phyloP scores from a whole-genome alignment of 2,888 invertebrate species.

The Lycaena phlaeas region DNA sequence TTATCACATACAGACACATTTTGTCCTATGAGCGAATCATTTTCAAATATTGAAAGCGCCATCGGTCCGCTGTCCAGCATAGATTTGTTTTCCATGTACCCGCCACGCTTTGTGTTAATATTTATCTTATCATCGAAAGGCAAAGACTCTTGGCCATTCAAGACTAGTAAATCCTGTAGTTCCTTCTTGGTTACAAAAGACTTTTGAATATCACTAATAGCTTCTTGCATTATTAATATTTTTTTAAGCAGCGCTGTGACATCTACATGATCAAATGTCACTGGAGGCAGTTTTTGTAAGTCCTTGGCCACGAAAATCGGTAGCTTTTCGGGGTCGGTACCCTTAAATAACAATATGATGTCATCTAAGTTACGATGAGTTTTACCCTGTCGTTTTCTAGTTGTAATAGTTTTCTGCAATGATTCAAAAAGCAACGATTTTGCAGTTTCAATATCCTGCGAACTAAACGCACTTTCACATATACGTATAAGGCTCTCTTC shows the following conservation, averaged over 20 bases:
- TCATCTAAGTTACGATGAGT: constrained; percentile 8
- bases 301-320: constrained; percentile 16
- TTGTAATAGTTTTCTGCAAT: constrained; percentile 3
- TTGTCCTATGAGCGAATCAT: no score
- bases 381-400: constrained; percentile 11
- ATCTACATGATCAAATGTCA: constrained; percentile 18
- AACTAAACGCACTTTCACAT: constrained; percentile 13
- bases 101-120: no score
- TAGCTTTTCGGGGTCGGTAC: constrained; percentile 13
- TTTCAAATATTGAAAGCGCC: no score
- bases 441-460: constrained; percentile 12
- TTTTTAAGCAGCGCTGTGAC: constrained; percentile 9
- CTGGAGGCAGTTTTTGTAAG: constrained; percentile 15
- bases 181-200: background rate
- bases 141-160: no score
- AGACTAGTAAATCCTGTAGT: no score
- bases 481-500: constrained; percentile 13
- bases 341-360: background rate
- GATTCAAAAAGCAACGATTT: constrained; percentile 17
- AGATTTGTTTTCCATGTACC: no score
- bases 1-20: no score
- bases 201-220: background rate
- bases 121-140: no score
- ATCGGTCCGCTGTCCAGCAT: no score
- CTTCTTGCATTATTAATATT: background rate